Base-by-base conservation (phyloP, 2,113 vertebrate genomes). In the Istiophorus platypterus region DNA sequence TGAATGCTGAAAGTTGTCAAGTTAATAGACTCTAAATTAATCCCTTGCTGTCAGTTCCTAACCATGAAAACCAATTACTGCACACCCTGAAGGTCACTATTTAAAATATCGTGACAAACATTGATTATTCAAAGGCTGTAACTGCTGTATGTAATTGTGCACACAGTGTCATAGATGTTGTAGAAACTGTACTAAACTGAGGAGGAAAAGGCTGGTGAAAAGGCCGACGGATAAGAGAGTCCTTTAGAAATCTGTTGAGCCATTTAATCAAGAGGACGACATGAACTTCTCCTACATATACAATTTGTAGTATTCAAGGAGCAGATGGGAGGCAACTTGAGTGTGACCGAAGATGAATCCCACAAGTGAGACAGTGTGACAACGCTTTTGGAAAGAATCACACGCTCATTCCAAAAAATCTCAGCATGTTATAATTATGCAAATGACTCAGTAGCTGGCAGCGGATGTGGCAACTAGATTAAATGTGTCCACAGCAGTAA, bases 271-370 rank as follows among this genome's bases (percentile, higher is more conserved):
- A 64, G 59, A 74, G 11, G 72, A 83, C 42, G 76, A 75, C 18
- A 34, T 87, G 75, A 80, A 84, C 66, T 39, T 72, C 41, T 83
- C 41, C 70, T 64, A 49, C 75, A 84, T 80, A 75, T 57, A 63
- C 45, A 90, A 42, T 87, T 87, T 80, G 80, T 64, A 80, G 77
- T 77, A 77, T 89, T 84, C 69, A 84, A 26, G 6, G 67, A 91
- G 64, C 89, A 92, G 88, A 91, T 89, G 89, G 86, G 75, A 89
- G 76, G 74, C 58, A 59, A 86, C 79, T 88, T 82, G 64, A 86
- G 74, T 82, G 82, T n/a, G 81, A 82, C 56, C 83, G 81, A 77
- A 77, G 83, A 89, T 57, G 71, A 89, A 73, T 85, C 76, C 79
- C 76, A 81, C 57, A 70, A 85, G 61, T 72, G 76, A 88, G 57